Base-by-base conservation (phyloP, 2,888 invertebrate species). In the Actias luna region DNA sequence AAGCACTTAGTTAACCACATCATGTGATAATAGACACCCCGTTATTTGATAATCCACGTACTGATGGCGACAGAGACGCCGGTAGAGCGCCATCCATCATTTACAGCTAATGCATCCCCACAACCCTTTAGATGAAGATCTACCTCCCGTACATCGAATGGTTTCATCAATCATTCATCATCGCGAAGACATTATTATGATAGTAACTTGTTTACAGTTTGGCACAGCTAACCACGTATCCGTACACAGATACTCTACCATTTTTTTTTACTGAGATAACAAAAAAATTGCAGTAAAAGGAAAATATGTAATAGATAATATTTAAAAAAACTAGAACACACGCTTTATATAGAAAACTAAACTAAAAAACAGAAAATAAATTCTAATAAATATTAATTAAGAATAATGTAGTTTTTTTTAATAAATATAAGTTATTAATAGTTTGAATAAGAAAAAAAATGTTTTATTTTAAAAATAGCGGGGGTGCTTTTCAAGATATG, bases 1-100 rank as follows among this genome's bases (percentile, higher is more conserved):
- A 29, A 29, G 55, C 55, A 55, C 55, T 55, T 55, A 55, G 55
- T 7, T 29, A 27, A 46, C 5, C 27, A 27, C 29, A n/a, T 55
- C 16, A 29, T 55, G 29, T 7, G 5, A 55, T 29, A 29, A 29
- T 55, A 55, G 27, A 55, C 29, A 55, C n/a, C 55, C 27, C 5
- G 55, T 27, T 61, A 50, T 27, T 66, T 61, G 67, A 65, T 70
- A 58, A 58, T 61, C 59, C 57, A 8, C 22, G 72, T 70, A 69
- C 75, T 85, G 87, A 87, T 85, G 80, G 84, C 74, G 65, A 73
- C 80, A 80, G 68, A 77, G 81, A 83, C 80, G 70, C 78, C 67
- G 68, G 70, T 69, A 74, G 75, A 80, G 65, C 31, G 70, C 71
- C 84, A 91, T 92, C 92, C 77, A 90, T 92, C 91, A 91, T 78